Evolutionary conservation across 2,797 vertebrate species (phyloP).

Genomic region (Microctenopoma steveboyesi): DNA sequence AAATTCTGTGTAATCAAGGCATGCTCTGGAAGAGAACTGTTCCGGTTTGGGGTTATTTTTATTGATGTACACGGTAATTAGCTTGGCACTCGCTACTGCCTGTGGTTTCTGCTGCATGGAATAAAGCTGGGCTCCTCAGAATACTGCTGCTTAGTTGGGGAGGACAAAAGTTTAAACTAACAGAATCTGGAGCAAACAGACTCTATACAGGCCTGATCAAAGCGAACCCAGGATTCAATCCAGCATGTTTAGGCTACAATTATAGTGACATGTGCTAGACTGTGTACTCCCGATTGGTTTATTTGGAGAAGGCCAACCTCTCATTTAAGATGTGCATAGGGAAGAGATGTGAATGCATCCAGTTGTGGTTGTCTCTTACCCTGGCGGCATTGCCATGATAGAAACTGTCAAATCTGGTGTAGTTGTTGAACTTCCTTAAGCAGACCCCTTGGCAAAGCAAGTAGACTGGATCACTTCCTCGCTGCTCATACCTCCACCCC

Average conservation of each 20-base stretch:
- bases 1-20: constrained; percentile 82
- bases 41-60: constrained; percentile 85
- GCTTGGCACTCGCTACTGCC: constrained; percentile 79
- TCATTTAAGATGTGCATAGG: constrained; percentile 63
- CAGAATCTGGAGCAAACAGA: constrained; percentile 63
- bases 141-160: constrained; percentile 55
- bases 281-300: constrained; percentile 66
- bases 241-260: constrained; percentile 79
- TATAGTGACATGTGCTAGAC: constrained; percentile 71
- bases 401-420: constrained; percentile 55
- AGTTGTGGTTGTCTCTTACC: constrained; percentile 35
- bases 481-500: background rate
- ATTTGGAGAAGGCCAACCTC: constrained; percentile 72
- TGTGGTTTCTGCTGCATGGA: constrained; percentile 81
- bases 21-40: constrained; percentile 75
- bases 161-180: constrained; percentile 85
- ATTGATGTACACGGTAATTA: constrained; percentile 87
- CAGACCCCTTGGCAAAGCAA: constrained; percentile 20
- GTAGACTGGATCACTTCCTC: constrained; percentile 41
- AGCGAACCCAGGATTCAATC: constrained; percentile 63
- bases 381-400: constrained; percentile 40
- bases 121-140: constrained; percentile 71
- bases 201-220: constrained; percentile 70
- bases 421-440: constrained; percentile 33
- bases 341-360: constrained; percentile 52